phyloP scores from a whole-genome alignment of 2,113 vertebrate genomes.

The Panurus biarmicus region DNA sequence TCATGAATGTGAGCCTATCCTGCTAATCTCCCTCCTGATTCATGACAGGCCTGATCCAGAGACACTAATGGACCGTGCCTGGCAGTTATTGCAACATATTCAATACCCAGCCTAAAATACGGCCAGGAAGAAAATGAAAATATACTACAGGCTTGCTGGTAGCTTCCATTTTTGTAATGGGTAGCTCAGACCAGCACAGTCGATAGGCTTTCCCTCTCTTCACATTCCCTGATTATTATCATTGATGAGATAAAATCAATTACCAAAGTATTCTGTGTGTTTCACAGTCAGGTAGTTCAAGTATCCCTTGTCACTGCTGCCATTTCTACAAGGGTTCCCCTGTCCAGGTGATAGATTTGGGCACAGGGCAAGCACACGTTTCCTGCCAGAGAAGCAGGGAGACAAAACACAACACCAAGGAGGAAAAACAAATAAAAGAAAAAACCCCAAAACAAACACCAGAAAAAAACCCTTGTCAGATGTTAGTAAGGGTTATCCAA shows the following conservation, averaged over 20 bases:
- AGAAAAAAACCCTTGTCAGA: background rate
- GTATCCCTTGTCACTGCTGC: background rate
- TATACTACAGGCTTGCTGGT: background rate
- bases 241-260: constrained; percentile 2
- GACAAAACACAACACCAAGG: background rate
- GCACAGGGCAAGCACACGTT: background rate
- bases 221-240: background rate
- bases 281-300: background rate
- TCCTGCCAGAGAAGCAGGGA: background rate
- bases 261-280: background rate
- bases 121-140: constrained; percentile 11
- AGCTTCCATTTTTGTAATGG: background rate
- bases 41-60: background rate
- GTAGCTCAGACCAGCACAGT: background rate
- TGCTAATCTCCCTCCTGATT: constrained; percentile 42
- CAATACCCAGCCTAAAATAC: constrained; percentile 45
- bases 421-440: background rate
- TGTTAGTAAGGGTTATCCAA: background rate
- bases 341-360: background rate
- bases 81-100: constrained; percentile 46
- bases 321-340: background rate
- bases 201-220: background rate
- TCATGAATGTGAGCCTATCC: background rate
- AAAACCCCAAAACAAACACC: background rate
- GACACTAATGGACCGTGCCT: constrained; percentile 37